Conservation (phyloP, 2,113 vertebrate species). For the human (Homo sapiens) region DNA sequence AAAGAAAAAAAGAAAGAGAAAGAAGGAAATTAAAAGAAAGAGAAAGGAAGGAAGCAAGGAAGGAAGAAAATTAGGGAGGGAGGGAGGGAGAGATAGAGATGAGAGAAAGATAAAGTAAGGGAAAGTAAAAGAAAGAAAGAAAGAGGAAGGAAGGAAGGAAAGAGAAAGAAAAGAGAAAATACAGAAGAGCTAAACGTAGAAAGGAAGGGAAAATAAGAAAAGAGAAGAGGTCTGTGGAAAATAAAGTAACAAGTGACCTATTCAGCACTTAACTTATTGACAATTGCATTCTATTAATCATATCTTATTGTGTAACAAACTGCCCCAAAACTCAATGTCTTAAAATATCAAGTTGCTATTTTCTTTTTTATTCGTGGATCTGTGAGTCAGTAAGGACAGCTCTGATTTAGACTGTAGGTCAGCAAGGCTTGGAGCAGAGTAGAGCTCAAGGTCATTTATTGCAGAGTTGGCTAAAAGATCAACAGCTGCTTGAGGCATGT, state of each 20-base stretch:
- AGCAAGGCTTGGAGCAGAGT: not conserved
- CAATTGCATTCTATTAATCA: not conserved
- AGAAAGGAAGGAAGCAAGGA: accelerated
- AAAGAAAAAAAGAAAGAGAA: too few relatives aligned
- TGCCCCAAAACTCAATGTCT: not conserved
- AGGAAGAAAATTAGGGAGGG: too few relatives aligned
- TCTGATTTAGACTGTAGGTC: not conserved
- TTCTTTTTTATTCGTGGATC: not conserved
- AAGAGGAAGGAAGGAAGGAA: not conserved
- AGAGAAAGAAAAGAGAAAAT: not conserved
- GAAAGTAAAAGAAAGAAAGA: not conserved
- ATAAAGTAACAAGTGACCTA: not conserved
- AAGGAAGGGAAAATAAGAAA: not conserved
- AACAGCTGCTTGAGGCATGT: not conserved
- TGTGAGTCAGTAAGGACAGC: not conserved
- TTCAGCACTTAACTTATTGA: not conserved
- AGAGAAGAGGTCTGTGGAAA: not conserved
- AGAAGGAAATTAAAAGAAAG: too few relatives aligned
- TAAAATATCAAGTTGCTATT: not conserved
- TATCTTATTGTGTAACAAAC: not conserved
- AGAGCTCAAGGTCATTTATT: not conserved
- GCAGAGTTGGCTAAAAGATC: not conserved
- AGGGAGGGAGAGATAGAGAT: too few relatives aligned
- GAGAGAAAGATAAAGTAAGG: too few relatives aligned
- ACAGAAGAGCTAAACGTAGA: not conserved